Conservation (phyloP, 1,140 invertebrate genomes). For the Cyclargus thomasi region DNA sequence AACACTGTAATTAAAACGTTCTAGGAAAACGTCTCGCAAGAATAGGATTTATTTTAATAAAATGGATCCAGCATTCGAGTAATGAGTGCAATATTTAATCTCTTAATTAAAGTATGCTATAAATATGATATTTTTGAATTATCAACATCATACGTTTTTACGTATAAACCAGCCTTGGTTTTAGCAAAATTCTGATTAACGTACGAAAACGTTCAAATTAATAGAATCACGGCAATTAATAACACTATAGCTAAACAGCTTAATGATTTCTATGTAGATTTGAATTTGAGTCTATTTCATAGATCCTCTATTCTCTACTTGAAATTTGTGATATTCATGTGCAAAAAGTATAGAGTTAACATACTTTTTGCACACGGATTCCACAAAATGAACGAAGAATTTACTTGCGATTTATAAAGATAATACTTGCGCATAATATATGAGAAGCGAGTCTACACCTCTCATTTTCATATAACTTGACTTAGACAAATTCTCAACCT, state of each 20-base stretch:
- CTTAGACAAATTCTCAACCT: background rate
- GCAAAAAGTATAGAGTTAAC: too few species aligned
- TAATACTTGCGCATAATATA: slow-evolving; percentile 1
- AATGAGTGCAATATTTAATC: background rate
- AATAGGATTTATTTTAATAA: background rate
- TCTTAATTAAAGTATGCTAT: background rate
- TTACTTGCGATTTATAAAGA: background rate
- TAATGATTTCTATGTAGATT: too few species aligned
- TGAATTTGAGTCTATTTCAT: background rate
- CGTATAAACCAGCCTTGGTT: background rate
- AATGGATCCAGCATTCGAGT: background rate
- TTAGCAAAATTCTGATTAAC: too few species aligned
- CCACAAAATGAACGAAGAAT: background rate
- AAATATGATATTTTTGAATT: background rate
- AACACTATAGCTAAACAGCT: too few species aligned
- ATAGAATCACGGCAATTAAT: too few species aligned
- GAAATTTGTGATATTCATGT: background rate
- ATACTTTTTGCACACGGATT: too few species aligned
- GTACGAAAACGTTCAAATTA: too few species aligned
- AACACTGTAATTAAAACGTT: background rate
- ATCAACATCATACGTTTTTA: too few species aligned
- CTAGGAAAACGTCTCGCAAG: background rate
- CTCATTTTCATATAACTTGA: slow-evolving; percentile 1
- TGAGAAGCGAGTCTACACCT: background rate
- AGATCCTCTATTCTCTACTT: background rate